Evolutionary conservation across 2,113 vertebrate genomes (phyloP).

Genomic region (Protobothrops flavoviridis): DNA sequence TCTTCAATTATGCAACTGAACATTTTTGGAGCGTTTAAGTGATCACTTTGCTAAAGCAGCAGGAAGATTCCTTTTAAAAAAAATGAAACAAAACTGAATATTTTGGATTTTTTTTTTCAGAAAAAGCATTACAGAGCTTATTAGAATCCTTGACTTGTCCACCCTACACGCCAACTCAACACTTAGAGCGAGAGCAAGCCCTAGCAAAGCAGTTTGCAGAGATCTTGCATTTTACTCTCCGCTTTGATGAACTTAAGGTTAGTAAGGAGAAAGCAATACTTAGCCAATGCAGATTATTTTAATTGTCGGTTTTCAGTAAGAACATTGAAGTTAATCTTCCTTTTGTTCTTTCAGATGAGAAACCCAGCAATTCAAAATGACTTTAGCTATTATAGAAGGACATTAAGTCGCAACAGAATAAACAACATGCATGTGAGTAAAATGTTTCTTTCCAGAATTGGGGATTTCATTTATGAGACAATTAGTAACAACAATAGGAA

Average conservation of each 20-base stretch:
- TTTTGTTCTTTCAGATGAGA: slow-evolving; percentile 81
- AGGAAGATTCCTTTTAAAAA: neutral
- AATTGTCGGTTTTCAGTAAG: neutral
- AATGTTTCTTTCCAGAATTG: neutral
- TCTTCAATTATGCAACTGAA: neutral
- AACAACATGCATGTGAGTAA: slow-evolving; percentile 96
- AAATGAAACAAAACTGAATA: neutral
- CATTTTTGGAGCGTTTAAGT: neutral
- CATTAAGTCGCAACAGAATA: slow-evolving; percentile 94
- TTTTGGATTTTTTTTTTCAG: slow-evolving; percentile 67
- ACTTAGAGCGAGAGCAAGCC: slow-evolving; percentile 95
- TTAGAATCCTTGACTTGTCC: slow-evolving; percentile 90
- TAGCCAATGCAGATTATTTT: neutral
- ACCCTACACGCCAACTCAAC: slow-evolving; percentile 91
- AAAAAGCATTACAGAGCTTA: slow-evolving; percentile 91
- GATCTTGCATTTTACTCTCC: slow-evolving; percentile 97
- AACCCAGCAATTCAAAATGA: slow-evolving; percentile 98
- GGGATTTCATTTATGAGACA: neutral
- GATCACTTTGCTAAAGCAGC: neutral
- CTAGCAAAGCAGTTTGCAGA: slow-evolving; percentile 97
- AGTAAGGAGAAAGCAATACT: neutral
- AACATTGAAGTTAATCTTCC: slow-evolving; percentile 22
- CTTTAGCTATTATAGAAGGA: slow-evolving; percentile 96
- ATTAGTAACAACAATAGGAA: neutral
- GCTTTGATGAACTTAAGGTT: slow-evolving; percentile 98